Percentiles rank a stretch among this genome's conserved stretches.
Evolutionary conservation across 2,113 vertebrate species (phyloP).

Genomic region (Onychostoma macrolepis): DNA sequence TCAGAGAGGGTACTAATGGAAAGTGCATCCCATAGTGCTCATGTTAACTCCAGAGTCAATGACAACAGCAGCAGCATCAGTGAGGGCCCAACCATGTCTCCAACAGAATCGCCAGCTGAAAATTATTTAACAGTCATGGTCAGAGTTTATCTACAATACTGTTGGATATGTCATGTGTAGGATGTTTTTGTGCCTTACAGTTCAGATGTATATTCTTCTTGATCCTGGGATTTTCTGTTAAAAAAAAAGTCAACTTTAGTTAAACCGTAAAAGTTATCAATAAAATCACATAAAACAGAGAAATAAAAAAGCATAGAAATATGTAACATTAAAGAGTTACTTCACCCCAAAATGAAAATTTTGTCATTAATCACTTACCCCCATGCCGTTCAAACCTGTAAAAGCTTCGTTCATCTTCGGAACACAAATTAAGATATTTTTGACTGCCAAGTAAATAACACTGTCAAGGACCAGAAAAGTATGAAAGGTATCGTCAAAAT

Average conservation of each 20-base stretch:
- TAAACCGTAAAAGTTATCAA: not conserved
- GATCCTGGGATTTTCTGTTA: conserved; percentile 84
- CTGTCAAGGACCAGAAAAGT: no score
- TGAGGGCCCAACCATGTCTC: conserved; percentile 63
- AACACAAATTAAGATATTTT: no score
- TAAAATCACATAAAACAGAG: not conserved
- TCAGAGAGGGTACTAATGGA: conserved; percentile 14
- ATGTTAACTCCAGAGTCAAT: conserved; percentile 85
- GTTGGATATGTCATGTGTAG: not conserved
- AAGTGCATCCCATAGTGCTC: conserved; percentile 61
- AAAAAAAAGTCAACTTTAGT: conserved; percentile 32
- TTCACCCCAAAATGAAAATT: no score
- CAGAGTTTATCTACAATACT: not conserved
- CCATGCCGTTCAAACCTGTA: no score
- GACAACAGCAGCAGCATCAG: conserved; percentile 78
- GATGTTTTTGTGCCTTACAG: conserved; percentile 66
- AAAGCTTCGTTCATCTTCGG: no score
- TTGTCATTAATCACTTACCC: no score
- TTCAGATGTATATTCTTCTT: conserved; percentile 78
- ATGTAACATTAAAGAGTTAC: no score
- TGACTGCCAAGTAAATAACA: no score
- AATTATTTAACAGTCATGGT: conserved; percentile 15
- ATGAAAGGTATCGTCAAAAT: no score
- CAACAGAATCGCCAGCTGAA: conserved; percentile 51
- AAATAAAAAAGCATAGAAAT: not conserved